Conservation (phyloP, 2,797 vertebrate species). For the Anas bernieri region DNA sequence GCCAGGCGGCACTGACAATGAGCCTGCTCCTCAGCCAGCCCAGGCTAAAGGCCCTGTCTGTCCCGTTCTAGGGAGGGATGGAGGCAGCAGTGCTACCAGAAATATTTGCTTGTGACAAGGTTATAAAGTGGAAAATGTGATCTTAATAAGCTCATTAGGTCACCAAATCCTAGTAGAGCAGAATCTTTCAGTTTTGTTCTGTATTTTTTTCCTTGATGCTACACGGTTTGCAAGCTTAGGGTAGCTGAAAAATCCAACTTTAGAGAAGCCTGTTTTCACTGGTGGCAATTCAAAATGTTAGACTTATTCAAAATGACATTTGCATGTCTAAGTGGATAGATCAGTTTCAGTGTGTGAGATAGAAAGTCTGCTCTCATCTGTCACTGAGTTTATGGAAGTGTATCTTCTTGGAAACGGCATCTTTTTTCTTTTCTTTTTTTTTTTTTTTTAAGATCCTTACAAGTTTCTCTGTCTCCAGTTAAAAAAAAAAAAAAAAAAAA, state of each 20-base stretch:
- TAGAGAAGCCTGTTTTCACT: not conserved
- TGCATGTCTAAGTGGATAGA: conserved; percentile 1
- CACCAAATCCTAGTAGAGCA: not conserved
- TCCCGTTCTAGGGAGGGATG: not conserved
- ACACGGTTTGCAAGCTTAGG: not conserved
- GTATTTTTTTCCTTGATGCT: not conserved
- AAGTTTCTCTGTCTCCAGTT: not conserved
- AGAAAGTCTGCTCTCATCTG: not conserved
- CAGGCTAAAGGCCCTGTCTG: not conserved
- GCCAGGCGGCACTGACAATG: not conserved
- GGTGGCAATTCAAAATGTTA: not conserved
- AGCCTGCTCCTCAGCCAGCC: not conserved
- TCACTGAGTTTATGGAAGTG: not conserved
- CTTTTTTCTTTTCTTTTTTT: not conserved
- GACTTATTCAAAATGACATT: not conserved
- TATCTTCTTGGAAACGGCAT: not conserved
- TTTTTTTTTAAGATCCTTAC: not conserved
- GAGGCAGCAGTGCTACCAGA: not conserved
- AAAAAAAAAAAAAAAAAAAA: no score
- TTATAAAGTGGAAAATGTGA: not conserved
- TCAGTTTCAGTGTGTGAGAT: not conserved
- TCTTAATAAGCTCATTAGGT: not conserved
- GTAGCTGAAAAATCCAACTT: not conserved
- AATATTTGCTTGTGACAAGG: not conserved
- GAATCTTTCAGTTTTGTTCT: not conserved